Percentiles rank a stretch among this genome's conserved stretches.
Conservation (phyloP, 1,140 invertebrate genomes). For the Hirudo medicinalis region DNA sequence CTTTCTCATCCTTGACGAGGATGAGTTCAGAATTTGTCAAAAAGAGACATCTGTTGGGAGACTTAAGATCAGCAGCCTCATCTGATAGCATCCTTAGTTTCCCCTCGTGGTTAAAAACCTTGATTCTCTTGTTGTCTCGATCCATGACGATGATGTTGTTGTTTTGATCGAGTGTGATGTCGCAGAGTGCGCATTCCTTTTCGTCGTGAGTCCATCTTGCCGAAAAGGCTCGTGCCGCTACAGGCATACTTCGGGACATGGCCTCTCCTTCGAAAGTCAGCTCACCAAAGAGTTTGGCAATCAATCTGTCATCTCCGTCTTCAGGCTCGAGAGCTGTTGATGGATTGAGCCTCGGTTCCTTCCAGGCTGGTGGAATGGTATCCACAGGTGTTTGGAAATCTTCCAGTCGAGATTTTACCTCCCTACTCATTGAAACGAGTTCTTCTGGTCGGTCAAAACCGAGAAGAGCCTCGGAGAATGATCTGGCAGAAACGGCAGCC, state of each 20-base stretch:
- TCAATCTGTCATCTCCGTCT: constrained; percentile 1
- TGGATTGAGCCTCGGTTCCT: constrained; percentile 21
- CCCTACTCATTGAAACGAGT: constrained; percentile 21
- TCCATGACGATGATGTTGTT: constrained; percentile 21
- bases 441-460: constrained; percentile 22
- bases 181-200: constrained; percentile 21
- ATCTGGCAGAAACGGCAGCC: constrained; percentile 12
- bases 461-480: constrained; percentile 18
- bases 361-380: constrained; percentile 18
- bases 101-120: constrained; percentile 21
- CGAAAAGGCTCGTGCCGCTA: constrained; percentile 16
- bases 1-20: constrained; percentile 23
- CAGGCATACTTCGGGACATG: constrained; percentile 5
- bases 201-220: constrained; percentile 17
- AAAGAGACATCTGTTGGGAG: constrained; percentile 19
- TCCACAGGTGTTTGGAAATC: constrained; percentile 22
- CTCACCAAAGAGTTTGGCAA: constrained; percentile 21
- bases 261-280: constrained; percentile 24
- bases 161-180: constrained; percentile 12
- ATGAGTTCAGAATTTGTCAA: constrained; percentile 14
- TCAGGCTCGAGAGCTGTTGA: neutral
- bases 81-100: neutral
- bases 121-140: constrained; percentile 20
- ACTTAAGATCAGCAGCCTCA: constrained; percentile 17
- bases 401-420: constrained; percentile 14